phyloP scores from a whole-genome alignment of 2,113 vertebrate species.

The Nothobranchius kuhntae region DNA sequence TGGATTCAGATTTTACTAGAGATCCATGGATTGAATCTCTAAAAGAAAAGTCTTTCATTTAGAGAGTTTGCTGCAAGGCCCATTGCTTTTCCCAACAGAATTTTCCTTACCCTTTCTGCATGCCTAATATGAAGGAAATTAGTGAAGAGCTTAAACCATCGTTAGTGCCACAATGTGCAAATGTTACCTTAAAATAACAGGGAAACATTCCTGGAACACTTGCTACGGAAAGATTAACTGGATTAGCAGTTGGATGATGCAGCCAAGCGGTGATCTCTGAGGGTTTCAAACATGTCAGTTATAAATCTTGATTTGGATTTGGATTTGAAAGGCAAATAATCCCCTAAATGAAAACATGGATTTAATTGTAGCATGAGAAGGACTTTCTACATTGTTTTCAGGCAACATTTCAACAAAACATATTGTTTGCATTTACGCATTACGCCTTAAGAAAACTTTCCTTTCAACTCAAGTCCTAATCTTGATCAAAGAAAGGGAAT shows the following conservation, averaged over 20 bases:
- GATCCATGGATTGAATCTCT: conserved; percentile 34
- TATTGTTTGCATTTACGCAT: conserved; percentile 5
- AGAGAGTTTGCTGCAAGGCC: neutral
- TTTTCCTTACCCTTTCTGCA: conserved; percentile 30
- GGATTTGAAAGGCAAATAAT: conserved; percentile 49
- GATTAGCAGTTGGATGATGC: conserved; percentile 63
- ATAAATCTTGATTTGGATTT: conserved; percentile 33
- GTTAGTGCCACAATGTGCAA: conserved; percentile 67
- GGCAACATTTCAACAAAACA: neutral
- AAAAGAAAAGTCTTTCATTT: conserved; percentile 47
- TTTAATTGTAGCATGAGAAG: too few relatives aligned
- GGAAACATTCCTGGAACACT: conserved; percentile 49
- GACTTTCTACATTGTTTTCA: too few relatives aligned
- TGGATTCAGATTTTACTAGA: too few relatives aligned
- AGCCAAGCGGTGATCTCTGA: conserved; percentile 27
- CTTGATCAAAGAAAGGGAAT: conserved; percentile 50
- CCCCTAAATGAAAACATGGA: conserved; percentile 2
- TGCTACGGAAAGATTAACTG: conserved; percentile 67
- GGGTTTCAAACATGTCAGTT: conserved; percentile 42
- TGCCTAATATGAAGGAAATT: conserved; percentile 41
- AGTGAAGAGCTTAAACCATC: conserved; percentile 64
- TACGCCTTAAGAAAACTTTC: conserved; percentile 13
- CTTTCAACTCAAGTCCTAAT: conserved; percentile 46
- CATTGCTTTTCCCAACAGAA: conserved; percentile 38
- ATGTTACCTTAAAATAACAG: conserved; percentile 61